A percentile compares a stretch with the other conserved stretches of the same genome.
These are phyloP conservation scores for Oenanthe oenanthe DNA, from an alignment of 2,113 vertebrate genomes.

Conservation along the genomic window DNA sequence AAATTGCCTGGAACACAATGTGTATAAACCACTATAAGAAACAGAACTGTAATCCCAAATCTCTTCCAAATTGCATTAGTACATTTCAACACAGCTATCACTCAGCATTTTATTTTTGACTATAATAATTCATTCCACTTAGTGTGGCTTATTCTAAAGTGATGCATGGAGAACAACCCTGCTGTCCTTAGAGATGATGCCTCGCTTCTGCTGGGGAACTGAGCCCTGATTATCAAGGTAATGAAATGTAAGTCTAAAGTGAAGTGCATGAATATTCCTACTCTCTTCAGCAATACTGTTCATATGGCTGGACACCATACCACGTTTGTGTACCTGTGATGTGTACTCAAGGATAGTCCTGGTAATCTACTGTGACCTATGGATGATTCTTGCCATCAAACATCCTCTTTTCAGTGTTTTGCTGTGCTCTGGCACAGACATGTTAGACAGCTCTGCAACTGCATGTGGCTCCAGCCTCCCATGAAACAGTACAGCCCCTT, in stretches of 20 bases:
- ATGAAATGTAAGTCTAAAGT: background rate
- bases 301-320: background rate
- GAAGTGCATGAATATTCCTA: background rate
- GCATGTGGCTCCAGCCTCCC: background rate
- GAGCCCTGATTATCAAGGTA: background rate
- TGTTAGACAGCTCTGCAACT: background rate
- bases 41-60: conserved; percentile 21
- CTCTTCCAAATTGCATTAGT: conserved; percentile 48
- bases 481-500: background rate
- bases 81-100: conserved; percentile 44
- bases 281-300: background rate
- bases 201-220: background rate
- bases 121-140: conserved; percentile 7
- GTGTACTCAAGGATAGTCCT: fast-evolving
- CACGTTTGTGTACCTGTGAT: background rate
- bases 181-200: background rate
- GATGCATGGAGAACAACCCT: background rate
- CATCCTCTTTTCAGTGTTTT: background rate
- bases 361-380: background rate
- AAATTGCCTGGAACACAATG: conserved; percentile 15
- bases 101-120: conserved; percentile 38
- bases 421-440: background rate
- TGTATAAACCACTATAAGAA: background rate
- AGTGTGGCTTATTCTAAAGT: background rate
- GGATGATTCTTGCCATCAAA: background rate